phyloP scores from a whole-genome alignment of 2,797 vertebrate species.

The Emys orbicularis region DNA sequence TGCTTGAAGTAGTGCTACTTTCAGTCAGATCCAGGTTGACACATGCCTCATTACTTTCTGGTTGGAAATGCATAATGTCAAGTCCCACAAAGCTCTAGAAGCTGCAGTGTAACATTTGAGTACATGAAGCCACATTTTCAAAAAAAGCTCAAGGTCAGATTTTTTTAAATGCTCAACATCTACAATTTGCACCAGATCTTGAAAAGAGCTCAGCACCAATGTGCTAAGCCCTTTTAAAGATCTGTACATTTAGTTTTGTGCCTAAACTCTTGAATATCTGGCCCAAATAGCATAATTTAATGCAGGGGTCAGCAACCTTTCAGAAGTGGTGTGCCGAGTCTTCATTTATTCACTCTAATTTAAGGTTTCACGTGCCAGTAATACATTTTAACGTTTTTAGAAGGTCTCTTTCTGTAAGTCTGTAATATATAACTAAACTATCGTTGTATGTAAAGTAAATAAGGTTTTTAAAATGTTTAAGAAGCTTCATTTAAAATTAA shows the following conservation, averaged over 20 bases:
- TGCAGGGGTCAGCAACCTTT: too few relatives aligned
- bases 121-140: not conserved
- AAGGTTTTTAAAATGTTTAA: too few relatives aligned
- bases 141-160: not conserved
- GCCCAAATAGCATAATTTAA: not conserved
- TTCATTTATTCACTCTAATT: too few relatives aligned
- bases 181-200: constrained; percentile 45
- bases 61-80: not conserved
- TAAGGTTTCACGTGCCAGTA: too few relatives aligned
- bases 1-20: not conserved
- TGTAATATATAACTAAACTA: too few relatives aligned
- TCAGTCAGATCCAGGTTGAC: not conserved
- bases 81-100: not conserved
- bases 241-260: constrained; percentile 50
- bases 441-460: too few relatives aligned
- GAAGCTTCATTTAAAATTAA: too few relatives aligned
- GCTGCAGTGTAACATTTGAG: constrained; percentile 1
- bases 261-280: constrained; percentile 31
- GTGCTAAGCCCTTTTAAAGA: constrained; percentile 49
- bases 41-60: not conserved
- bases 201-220: constrained; percentile 35
- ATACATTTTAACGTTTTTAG: too few relatives aligned
- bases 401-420: too few relatives aligned
- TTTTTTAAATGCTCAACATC: constrained; percentile 51
- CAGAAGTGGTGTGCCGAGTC: too few relatives aligned